Evolutionary conservation across 2,113 vertebrate species (phyloP), one percentile per base, ranked within the genome.

Genomic region (Amphiprion ocellaris): DNA sequence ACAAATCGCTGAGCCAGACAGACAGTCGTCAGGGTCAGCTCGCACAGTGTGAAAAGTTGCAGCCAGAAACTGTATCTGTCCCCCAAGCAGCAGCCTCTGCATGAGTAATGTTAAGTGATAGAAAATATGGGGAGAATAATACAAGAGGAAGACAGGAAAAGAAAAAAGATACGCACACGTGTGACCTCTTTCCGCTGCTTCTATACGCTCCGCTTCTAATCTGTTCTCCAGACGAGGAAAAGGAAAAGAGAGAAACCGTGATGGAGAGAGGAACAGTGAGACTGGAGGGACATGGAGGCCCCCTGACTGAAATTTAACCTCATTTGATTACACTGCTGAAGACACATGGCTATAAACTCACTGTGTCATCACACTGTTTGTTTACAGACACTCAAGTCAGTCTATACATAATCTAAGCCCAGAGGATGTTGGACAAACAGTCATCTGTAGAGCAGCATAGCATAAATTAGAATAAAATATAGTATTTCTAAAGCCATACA

Each of bases 181-280:
- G 67, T 79, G 63, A 89, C 68, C 71, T 87, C 55, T 56, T 78
- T 81, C 64, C 21, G 50, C 47, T 5, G 65, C 7, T 10, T 30
- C 30, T 30, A 30, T 30, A 30, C 30, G 30, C 30, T 30, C 30
- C 6, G 30, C 30, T 30, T 61, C 73, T 83, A 87, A 90, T 84
- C 77, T 80, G 39, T 88, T 85, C 75, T 75, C 74, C 90, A 91
- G 84, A 88, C 79, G 11, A 10, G 28, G 56, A 26, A 55, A 71
- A 74, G 55, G 61, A 46, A 64, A 63, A 54, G 60, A 56, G 41
- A 15, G 69, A 64, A 72, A 67, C 69, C 68, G 69, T 62, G 26
- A 26, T 1, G 5, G 37, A 56, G 60, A 41, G n/a, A 41, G n/a
- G 64, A 63, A 72, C 58, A 52, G 69, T 15, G 2, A 39, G 33